Conservation (phyloP, 2,797 vertebrate species). For the Alfaro cultratus region DNA sequence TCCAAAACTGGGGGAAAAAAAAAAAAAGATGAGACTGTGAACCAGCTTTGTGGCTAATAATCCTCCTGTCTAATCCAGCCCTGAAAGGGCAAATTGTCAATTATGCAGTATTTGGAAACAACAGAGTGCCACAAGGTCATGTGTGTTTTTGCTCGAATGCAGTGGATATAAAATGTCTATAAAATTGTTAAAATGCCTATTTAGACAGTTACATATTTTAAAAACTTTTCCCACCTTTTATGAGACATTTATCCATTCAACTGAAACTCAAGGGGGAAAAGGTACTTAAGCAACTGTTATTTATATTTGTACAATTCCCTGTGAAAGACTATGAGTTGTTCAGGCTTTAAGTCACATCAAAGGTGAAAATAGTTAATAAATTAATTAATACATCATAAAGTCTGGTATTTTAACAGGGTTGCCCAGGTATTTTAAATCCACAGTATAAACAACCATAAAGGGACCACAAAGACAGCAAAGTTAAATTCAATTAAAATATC, state of each 20-base stretch:
- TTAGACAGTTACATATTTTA: not conserved
- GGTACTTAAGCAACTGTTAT: not conserved
- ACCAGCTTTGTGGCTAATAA: conserved; percentile 66
- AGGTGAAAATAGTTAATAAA: not conserved
- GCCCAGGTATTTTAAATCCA: not conserved
- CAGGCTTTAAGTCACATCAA: not conserved
- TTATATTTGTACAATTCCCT: not conserved
- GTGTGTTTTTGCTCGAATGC: conserved; percentile 17
- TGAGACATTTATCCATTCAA: not conserved
- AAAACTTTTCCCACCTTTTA: not conserved
- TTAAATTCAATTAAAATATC: conserved; percentile 48
- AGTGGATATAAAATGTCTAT: not conserved
- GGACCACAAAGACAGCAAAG: conserved; percentile 41
- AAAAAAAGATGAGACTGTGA: conserved; percentile 57
- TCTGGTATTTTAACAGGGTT: not conserved
- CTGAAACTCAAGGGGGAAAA: not conserved
- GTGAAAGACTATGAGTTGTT: not conserved
- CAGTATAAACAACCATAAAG: conserved; percentile 7
- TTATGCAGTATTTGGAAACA: conserved; percentile 51
- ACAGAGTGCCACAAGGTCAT: conserved; percentile 38
- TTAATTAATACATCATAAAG: not conserved
- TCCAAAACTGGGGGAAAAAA: conserved; percentile 93
- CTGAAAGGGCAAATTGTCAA: conserved; percentile 63
- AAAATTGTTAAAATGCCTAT: not conserved
- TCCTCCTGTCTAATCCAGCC: conserved; percentile 63